phyloP scores from a whole-genome alignment of 2,888 invertebrate species.

The Heteromyza rotundicornis region DNA sequence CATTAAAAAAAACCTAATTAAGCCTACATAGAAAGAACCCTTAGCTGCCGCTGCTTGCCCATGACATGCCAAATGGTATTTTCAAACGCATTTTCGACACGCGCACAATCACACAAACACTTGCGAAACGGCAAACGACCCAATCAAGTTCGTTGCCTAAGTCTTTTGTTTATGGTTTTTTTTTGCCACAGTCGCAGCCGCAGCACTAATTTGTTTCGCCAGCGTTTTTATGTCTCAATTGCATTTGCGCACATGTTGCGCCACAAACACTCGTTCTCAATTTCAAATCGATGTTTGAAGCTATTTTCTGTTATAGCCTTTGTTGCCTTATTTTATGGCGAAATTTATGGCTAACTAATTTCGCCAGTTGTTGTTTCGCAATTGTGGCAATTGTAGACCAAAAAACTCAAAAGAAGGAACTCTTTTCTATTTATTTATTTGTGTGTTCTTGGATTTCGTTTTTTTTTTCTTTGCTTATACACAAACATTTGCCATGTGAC shows the following conservation, averaged over 20 bases:
- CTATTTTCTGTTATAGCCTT: background rate
- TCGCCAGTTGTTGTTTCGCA: background rate
- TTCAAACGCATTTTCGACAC: no score
- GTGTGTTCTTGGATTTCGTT: no score
- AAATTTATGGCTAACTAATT: slow-evolving; percentile 1
- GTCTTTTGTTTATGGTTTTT: background rate
- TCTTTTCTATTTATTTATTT: background rate
- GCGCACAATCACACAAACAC: no score
- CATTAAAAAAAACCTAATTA: no score
- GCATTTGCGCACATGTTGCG: slow-evolving; percentile 4
- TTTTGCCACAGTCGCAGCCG: background rate
- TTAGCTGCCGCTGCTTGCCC: no score
- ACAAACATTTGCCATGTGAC: background rate
- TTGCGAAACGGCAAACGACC: no score
- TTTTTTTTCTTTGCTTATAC: background rate
- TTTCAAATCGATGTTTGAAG: background rate
- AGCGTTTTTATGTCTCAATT: background rate
- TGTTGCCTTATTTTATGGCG: background rate
- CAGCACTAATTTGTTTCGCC: background rate
- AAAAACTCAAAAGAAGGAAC: background rate
- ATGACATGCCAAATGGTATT: no score
- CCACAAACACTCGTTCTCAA: background rate
- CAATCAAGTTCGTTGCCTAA: background rate
- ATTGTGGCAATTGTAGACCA: background rate
- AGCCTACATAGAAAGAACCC: no score